These are phyloP conservation scores for Diglossa cyanea DNA, from an alignment of 2,797 vertebrate species.

Conservation along the genomic window DNA sequence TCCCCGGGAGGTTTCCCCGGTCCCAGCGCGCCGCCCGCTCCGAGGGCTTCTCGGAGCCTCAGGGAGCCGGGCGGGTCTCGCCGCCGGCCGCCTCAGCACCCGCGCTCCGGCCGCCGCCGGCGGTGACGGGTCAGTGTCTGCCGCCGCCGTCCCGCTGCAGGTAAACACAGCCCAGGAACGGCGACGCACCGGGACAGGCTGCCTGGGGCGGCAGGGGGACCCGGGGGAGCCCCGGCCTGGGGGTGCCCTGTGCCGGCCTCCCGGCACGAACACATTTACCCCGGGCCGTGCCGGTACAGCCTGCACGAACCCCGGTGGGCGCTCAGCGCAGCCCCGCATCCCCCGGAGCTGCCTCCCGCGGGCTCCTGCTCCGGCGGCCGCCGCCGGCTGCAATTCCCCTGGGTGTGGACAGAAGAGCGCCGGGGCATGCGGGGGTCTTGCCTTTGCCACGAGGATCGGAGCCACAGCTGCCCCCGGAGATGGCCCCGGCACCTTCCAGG, in stretches of 20 bases:
- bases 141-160: not conserved
- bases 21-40: not conserved
- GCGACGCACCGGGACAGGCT: not conserved
- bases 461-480: rapidly evolving
- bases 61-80: not conserved
- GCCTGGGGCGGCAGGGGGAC: not conserved
- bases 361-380: rapidly evolving
- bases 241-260: not conserved
- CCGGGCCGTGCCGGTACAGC: not conserved
- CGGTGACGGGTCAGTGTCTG: not conserved
- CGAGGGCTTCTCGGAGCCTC: not conserved
- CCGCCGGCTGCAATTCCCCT: not conserved
- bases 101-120: not conserved
- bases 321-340: not conserved
- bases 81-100: not conserved
- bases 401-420: too few species aligned
- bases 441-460: too few species aligned
- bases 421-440: not conserved
- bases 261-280: not conserved
- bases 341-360: not conserved
- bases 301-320: rapidly evolving
- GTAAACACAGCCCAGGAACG: not conserved
- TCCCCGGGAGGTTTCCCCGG: not conserved
- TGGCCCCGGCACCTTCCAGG: not conserved
- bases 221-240: not conserved